Evolutionary conservation across 2,888 invertebrate genomes (phyloP).

Genomic region (Limnephilus marmoratus): DNA sequence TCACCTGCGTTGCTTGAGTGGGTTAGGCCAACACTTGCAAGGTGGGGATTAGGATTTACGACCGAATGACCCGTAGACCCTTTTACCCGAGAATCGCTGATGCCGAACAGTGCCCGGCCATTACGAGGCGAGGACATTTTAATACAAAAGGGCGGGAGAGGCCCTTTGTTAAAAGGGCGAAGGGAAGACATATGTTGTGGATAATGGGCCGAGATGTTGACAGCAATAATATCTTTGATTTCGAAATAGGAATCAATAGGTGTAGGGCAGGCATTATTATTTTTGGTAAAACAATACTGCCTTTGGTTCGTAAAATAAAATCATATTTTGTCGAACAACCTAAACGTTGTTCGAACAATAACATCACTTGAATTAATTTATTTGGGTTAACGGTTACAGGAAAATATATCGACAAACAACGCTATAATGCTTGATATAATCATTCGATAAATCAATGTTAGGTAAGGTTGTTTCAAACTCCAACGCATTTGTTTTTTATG

Average conservation of each 20-base stretch:
- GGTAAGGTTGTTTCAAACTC: too few species aligned
- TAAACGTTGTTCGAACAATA: neutral
- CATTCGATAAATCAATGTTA: too few species aligned
- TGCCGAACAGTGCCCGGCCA: conserved; percentile 26
- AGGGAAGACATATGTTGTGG: conserved; percentile 35
- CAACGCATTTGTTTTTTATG: too few species aligned
- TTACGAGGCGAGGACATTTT: conserved; percentile 38
- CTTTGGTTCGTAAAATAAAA: neutral
- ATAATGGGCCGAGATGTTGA: conserved; percentile 26
- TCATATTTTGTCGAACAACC: neutral
- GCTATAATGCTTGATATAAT: too few species aligned
- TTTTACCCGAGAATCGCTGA: conserved; percentile 43
- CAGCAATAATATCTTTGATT: conserved; percentile 7
- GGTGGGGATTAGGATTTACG: conserved; percentile 27
- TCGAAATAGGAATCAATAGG: neutral
- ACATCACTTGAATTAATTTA: too few species aligned
- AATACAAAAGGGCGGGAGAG: conserved; percentile 18
- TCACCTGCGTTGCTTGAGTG: neutral
- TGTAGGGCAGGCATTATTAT: neutral
- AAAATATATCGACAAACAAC: too few species aligned
- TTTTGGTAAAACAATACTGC: neutral
- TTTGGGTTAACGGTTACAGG: too few species aligned
- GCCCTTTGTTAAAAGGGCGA: conserved; percentile 37
- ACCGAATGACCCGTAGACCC: conserved; percentile 45
- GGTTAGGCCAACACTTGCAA: neutral